phyloP scores from a whole-genome alignment of 2,888 invertebrate species.

The Malthinus seriepunctatus region DNA sequence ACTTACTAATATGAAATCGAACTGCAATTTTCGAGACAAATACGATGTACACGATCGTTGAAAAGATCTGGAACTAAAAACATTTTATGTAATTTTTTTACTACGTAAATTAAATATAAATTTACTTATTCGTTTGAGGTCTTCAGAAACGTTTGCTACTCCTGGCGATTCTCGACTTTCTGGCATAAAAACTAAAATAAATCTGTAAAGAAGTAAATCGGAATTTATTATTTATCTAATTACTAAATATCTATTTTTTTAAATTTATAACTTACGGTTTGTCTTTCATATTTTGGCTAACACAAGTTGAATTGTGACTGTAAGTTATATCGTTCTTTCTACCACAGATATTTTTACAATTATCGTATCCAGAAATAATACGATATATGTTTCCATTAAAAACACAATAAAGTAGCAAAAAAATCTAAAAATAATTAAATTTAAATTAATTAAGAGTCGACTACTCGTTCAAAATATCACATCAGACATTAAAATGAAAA shows the following conservation, averaged over 20 bases:
- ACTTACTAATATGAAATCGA: conserved; percentile 18
- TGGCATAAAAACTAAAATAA: conserved; percentile 17
- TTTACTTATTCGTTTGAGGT: not conserved
- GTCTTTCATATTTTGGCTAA: conserved; percentile 53
- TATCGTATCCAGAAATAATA: conserved; percentile 65
- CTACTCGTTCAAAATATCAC: too few species aligned
- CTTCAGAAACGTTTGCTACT: too few species aligned
- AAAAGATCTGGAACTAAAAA: conserved; percentile 15
- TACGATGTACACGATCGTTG: conserved; percentile 15
- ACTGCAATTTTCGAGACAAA: conserved; percentile 22
- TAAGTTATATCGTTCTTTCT: conserved; percentile 48
- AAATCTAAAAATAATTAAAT: conserved; percentile 34
- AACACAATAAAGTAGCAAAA: conserved; percentile 50
- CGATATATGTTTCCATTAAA: conserved; percentile 61
- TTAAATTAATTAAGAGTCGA: too few species aligned
- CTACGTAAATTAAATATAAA: not conserved
- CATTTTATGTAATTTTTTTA: not conserved
- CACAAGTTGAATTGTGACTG: conserved; percentile 51
- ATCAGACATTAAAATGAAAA: too few species aligned
- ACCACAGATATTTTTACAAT: conserved; percentile 69
- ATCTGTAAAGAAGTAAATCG: conserved; percentile 5
- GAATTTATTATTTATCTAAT: not conserved
- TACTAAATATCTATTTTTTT: too few species aligned
- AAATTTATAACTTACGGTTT: conserved; percentile 43
- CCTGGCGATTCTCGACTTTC: not conserved